Evolutionary conservation across 2,113 vertebrate genomes (phyloP).

Genomic region (Callopanchax toddi): DNA sequence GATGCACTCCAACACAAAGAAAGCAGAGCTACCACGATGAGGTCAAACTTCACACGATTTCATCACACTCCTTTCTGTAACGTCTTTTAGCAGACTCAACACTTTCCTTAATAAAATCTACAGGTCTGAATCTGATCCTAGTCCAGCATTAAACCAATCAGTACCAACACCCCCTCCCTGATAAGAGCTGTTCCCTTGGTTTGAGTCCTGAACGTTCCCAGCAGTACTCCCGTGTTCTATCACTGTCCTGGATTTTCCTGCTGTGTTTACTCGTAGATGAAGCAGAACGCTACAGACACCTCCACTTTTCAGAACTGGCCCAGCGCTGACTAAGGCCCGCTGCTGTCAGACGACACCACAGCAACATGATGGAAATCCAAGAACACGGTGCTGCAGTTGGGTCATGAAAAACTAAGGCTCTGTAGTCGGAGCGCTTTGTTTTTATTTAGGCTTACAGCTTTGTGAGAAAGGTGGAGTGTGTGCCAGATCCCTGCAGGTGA

Average conservation of each 20-base stretch:
- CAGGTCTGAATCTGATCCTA: too few species aligned
- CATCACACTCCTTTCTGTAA: too few species aligned
- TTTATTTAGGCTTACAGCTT: background rate
- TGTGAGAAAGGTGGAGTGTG: background rate
- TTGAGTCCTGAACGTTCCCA: constrained; percentile 1
- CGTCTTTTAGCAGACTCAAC: too few species aligned
- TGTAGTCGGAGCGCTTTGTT: too few species aligned
- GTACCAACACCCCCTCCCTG: too few species aligned
- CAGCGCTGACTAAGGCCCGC: constrained; percentile 34
- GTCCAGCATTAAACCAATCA: too few species aligned
- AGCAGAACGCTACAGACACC: background rate
- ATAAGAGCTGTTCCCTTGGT: background rate
- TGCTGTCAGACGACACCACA: constrained; percentile 41
- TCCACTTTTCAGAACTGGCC: constrained; percentile 19
- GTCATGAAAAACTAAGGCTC: too few species aligned
- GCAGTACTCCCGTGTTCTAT: constrained; percentile 1
- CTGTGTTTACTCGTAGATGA: background rate
- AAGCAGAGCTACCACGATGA: too few species aligned
- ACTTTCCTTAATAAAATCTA: too few species aligned
- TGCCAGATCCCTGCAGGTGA: constrained; percentile 15
- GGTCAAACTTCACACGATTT: too few species aligned
- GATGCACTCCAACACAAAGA: too few species aligned
- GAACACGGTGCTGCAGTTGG: too few species aligned
- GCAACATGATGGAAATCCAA: constrained; percentile 27
- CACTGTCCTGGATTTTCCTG: background rate